phyloP scores from a whole-genome alignment of 2,113 vertebrate genomes.

The Gobiocypris rarus region DNA sequence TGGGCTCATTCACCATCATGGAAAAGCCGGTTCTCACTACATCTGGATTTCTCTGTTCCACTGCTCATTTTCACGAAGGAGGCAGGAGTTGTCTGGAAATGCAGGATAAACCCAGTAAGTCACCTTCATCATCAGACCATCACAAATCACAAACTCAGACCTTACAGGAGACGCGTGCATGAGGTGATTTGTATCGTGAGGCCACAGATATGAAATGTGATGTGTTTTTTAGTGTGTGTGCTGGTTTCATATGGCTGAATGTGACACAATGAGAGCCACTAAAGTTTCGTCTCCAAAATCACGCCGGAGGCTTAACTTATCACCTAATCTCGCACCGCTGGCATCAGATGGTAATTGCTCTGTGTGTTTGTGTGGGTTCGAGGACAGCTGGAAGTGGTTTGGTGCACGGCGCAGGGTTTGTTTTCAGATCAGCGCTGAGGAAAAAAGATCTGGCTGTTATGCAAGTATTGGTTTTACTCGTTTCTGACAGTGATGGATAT shows the following conservation, averaged over 20 bases:
- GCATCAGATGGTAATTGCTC: slow-evolving; percentile 52
- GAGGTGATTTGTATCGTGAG: background rate
- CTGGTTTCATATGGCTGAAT: slow-evolving; percentile 43
- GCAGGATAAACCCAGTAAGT: background rate
- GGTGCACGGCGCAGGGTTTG: slow-evolving; percentile 70
- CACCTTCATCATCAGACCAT: background rate
- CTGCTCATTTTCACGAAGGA: background rate
- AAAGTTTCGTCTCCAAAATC: slow-evolving; percentile 73
- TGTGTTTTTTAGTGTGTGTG: slow-evolving; percentile 21
- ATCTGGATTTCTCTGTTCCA: background rate
- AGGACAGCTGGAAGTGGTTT: slow-evolving; percentile 81
- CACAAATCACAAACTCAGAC: background rate
- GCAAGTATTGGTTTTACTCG: slow-evolving; percentile 59
- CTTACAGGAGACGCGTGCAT: background rate
- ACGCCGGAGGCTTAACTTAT: slow-evolving; percentile 72
- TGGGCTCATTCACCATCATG: background rate
- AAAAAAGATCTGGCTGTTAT: slow-evolving; percentile 63
- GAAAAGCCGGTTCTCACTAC: background rate
- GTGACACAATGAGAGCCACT: slow-evolving; percentile 65
- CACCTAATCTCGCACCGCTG: slow-evolving; percentile 65
- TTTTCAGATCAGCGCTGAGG: slow-evolving; percentile 67
- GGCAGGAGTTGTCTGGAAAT: background rate
- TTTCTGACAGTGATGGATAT: slow-evolving; percentile 59
- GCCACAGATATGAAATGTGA: background rate
- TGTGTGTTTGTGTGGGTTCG: slow-evolving; percentile 45